Percentiles rank a stretch among this genome's conserved stretches.
phyloP scores from a whole-genome alignment of 2,888 invertebrate species.

The Lepetodrilus schrolli region DNA sequence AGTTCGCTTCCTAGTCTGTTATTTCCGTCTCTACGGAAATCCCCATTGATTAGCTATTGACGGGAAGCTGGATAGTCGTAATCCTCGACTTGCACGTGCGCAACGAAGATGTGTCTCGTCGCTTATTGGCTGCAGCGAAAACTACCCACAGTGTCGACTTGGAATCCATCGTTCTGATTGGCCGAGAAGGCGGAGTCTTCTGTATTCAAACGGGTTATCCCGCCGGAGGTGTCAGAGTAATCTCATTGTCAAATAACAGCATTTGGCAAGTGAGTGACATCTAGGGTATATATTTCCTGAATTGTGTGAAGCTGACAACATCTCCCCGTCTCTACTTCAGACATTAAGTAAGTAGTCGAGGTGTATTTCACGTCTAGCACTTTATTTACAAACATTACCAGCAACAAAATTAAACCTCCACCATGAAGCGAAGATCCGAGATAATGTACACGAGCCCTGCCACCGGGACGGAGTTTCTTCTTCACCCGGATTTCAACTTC shows the following conservation, averaged over 20 bases:
- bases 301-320: neutral
- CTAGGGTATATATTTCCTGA: neutral
- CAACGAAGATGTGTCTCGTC: too few species aligned
- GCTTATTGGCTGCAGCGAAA: neutral
- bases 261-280: constrained; percentile 4
- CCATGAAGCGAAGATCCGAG: constrained; percentile 19
- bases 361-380: neutral
- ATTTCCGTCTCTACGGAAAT: constrained; percentile 2
- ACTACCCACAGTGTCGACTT: too few species aligned
- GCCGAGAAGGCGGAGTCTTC: neutral
- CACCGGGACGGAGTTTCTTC: neutral
- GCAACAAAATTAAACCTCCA: neutral
- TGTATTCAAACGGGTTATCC: neutral
- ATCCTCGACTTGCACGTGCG: too few species aligned
- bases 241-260: neutral
- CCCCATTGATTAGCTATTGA: neutral
- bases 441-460: constrained; percentile 1
- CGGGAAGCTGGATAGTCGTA: neutral
- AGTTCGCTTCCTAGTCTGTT: neutral
- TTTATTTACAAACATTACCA: neutral
- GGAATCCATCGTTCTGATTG: neutral
- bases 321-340: neutral
- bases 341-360: too few species aligned
- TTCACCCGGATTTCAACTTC: constrained; percentile 1
- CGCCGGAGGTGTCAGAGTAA: neutral